Percentiles rank a stretch among this genome's conserved stretches.
phyloP scores from a whole-genome alignment of 2,797 vertebrate genomes.

The Columba guinea region DNA sequence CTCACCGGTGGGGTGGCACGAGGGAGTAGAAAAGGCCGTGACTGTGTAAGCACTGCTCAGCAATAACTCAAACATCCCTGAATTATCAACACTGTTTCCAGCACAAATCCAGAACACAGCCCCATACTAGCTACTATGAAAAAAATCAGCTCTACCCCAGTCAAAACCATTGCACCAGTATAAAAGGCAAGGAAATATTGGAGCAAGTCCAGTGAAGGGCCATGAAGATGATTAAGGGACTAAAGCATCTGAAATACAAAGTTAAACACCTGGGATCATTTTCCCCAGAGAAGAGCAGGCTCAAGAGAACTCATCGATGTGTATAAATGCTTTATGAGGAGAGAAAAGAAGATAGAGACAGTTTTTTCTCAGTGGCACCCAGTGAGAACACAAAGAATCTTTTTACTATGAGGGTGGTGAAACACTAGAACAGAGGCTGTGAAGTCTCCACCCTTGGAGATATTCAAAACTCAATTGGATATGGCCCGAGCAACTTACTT shows the following conservation, averaged over 20 bases:
- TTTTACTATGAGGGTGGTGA: neutral
- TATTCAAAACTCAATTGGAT: neutral
- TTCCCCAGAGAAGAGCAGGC: neutral
- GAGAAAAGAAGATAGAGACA: neutral
- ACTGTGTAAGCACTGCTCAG: no score
- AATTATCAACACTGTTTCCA: no score
- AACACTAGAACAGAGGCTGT: neutral
- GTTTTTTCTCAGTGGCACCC: neutral
- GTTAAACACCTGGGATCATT: neutral
- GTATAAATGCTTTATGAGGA: neutral
- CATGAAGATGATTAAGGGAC: neutral
- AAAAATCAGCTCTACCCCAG: no score
- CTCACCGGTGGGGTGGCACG: no score
- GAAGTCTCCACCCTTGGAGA: neutral
- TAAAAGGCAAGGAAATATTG: neutral
- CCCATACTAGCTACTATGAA: no score
- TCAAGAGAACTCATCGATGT: neutral
- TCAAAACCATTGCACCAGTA: no score
- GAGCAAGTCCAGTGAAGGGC: neutral
- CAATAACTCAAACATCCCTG: no score
- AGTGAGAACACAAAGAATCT: neutral
- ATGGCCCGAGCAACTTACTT: neutral
- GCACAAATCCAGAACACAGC: no score
- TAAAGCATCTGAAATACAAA: neutral
- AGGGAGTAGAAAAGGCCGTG: no score